Percentiles rank a stretch among this genome's conserved stretches.
Conservation (phyloP, 1,140 invertebrate genomes). For the Drosophila sechellia region DNA sequence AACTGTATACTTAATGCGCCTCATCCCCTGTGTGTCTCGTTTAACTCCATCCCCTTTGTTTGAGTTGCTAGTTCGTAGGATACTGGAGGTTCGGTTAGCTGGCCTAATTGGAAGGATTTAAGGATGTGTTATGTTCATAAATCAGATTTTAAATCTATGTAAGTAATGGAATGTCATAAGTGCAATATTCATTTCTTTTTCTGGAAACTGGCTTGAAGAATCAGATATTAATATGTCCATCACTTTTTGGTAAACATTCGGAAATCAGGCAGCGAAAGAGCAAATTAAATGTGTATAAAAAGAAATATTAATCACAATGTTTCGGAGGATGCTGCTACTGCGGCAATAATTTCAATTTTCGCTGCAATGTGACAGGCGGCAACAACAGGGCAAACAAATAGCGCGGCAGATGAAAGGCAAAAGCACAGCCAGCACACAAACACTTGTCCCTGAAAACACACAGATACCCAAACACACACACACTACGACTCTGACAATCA, state of each 20-base stretch:
- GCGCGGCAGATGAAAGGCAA: conserved; percentile 62
- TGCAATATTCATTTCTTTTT: no score
- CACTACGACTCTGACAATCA: conserved; percentile 6
- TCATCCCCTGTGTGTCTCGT: neutral
- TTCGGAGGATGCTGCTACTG: conserved; percentile 33
- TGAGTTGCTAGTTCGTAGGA: conserved; percentile 46
- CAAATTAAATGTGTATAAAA: conserved; percentile 47
- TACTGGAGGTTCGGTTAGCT: conserved; percentile 9
- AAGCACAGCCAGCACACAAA: conserved; percentile 34
- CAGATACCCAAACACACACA: conserved; percentile 10
- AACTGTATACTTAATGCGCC: conserved; percentile 51
- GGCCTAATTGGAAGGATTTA: conserved; percentile 28
- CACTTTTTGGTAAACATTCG: neutral
- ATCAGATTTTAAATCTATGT: neutral
- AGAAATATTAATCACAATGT: conserved; percentile 72
- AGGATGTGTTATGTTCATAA: neutral
- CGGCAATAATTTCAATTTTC: conserved; percentile 79
- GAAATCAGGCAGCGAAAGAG: neutral
- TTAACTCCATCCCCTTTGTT: conserved; percentile 21
- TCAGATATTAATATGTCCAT: no score
- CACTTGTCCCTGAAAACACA: neutral
- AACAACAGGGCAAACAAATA: conserved; percentile 67
- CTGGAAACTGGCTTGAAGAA: no score
- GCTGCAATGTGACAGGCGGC: conserved; percentile 69
- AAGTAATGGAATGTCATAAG: no score